These are phyloP conservation scores for Elmis aenea DNA, from an alignment of 2,888 invertebrate genomes.

Conservation along the genomic window DNA sequence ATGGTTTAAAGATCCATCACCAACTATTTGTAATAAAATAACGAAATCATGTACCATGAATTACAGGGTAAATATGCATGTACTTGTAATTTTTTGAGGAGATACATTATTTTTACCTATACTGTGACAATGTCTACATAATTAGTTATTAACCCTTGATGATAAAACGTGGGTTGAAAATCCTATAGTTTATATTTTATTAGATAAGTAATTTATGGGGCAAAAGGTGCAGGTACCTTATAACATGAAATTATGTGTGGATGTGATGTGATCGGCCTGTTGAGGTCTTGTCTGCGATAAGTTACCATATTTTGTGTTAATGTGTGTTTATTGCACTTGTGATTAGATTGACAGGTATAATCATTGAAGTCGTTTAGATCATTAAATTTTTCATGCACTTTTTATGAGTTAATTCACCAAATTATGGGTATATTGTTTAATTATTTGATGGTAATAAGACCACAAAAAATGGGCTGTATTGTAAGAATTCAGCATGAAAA, in stretches of 20 bases:
- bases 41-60: too few relatives aligned
- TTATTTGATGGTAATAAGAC: constrained; percentile 6
- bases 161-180: background rate
- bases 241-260: constrained; percentile 18
- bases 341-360: constrained; percentile 13
- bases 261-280: constrained; percentile 14
- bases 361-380: constrained; percentile 7
- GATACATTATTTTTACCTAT: too few relatives aligned
- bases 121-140: too few relatives aligned
- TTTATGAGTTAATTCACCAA: constrained; percentile 7
- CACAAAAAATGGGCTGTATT: constrained; percentile 2
- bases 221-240: constrained; percentile 34
- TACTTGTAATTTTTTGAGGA: too few relatives aligned
- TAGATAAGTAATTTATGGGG: constrained; percentile 25
- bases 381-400: too few relatives aligned
- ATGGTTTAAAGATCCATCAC: too few relatives aligned
- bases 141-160: too few relatives aligned
- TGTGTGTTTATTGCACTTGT: constrained; percentile 21
- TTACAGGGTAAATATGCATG: too few relatives aligned
- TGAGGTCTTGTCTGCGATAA: constrained; percentile 20
- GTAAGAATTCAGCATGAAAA: constrained; percentile 8
- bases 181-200: background rate
- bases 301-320: constrained; percentile 29
- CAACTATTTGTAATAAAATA: too few relatives aligned
- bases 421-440: constrained; percentile 5